Base-by-base conservation (phyloP, 2,797 vertebrate species). In the Otus scops region DNA sequence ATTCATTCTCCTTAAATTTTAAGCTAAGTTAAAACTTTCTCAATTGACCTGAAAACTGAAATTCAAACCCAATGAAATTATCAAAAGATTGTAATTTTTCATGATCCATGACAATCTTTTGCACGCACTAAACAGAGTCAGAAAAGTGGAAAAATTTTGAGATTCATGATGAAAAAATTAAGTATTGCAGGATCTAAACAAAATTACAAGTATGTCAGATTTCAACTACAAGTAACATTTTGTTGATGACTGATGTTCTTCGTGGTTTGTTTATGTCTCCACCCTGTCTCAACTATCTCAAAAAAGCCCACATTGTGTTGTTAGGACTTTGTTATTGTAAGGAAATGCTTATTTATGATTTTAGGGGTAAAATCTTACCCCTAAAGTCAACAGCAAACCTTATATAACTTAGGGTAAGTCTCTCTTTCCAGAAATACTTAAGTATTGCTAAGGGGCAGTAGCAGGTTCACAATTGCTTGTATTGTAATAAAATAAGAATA, bases 231-330 rank as follows among this genome's bases (percentile, higher is more conserved):
- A 83, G 67, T 32, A 77, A 43, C n/a, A 7, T 59, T 75, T 45
- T 65, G 7, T 76, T 70, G 60, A 41, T 80, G 59, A 26, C 9
- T 47, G 56, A 51, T 69, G 22, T 51, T 57, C 30, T 17, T 68
- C 32, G 50, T 43, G 13, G 9, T 38, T 70, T 71, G 17, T 87
- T 65, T 74, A 22, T 41, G 23, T 47, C 41, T 92, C 41, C 36
- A 28, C 13, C 9, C 20, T 14, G 12, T 61, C 59, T 68, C 22
- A 78, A 51, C 51, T 39, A 34, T 27, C 19, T 85, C 23, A 76
- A 34, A 23, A 9, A 17, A 2, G 0, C 4, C 13, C 20, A 13
- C 10, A 34, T 3, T 51, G 10, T 15, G 53, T 19, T 47, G 16
- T 65, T 61, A 56, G 34, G 19, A 54, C 65, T 77, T 80, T 39